Evolutionary conservation across 1,140 invertebrate species (phyloP).

Genomic region (Tribolium madens): DNA sequence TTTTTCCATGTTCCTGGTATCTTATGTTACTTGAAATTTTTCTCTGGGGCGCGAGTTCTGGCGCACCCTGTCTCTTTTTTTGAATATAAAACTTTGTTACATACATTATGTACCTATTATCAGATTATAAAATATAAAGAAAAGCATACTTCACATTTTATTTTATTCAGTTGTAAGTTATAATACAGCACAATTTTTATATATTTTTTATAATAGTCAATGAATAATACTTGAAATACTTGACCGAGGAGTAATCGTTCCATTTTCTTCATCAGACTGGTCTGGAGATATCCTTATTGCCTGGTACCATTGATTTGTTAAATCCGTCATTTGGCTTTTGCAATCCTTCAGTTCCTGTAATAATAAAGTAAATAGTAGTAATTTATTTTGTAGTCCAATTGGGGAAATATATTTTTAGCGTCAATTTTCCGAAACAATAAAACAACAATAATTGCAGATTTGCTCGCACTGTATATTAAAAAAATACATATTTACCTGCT

Average conservation of each 20-base stretch:
- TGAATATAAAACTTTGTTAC: too few relatives aligned
- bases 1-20: too few relatives aligned
- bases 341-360: constrained; percentile 92
- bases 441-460: too few relatives aligned
- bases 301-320: constrained; percentile 97
- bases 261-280: constrained; percentile 75
- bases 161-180: neutral
- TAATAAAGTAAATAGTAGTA: constrained; percentile 33
- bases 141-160: neutral
- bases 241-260: constrained; percentile 58
- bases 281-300: constrained; percentile 87
- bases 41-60: too few relatives aligned
- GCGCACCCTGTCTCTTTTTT: too few relatives aligned
- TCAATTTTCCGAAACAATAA: too few relatives aligned
- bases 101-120: too few relatives aligned
- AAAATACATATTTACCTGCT: constrained; percentile 73
- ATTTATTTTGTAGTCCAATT: too few relatives aligned
- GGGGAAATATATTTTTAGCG: too few relatives aligned
- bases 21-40: too few relatives aligned
- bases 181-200: neutral
- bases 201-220: constrained; percentile 49
- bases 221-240: constrained; percentile 65
- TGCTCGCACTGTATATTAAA: neutral
- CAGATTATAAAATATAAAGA: too few relatives aligned
- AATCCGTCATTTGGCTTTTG: constrained; percentile 94